A percentile compares a stretch with the other conserved stretches of the same genome.
phyloP scores from a whole-genome alignment of 1,140 invertebrate genomes.

The Drosophila rhopaloa region DNA sequence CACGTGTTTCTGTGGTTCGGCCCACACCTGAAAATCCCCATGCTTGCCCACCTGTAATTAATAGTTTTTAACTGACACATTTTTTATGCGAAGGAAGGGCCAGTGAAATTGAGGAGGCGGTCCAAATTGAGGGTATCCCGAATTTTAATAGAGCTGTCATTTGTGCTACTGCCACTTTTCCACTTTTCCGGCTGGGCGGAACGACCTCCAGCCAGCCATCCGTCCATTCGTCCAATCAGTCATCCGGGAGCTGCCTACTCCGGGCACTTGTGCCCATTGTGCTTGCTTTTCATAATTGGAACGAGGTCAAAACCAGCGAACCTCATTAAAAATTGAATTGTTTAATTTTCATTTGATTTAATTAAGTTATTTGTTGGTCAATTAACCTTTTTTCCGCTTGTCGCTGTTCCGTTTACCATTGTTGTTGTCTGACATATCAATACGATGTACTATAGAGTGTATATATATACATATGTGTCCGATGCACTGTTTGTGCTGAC shows the following conservation, averaged over 20 bases:
- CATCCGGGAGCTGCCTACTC: conserved; percentile 34
- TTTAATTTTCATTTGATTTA: conserved; percentile 82
- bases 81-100: conserved; percentile 2
- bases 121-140: conserved; percentile 44
- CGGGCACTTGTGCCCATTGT: conserved; percentile 38
- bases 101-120: conserved; percentile 9
- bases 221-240: conserved; percentile 32
- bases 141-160: conserved; percentile 38
- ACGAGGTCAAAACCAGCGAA: conserved; percentile 70
- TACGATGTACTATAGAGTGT: conserved; percentile 44
- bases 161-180: conserved; percentile 23
- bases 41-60: conserved; percentile 41
- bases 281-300: conserved; percentile 66
- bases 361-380: conserved; percentile 82
- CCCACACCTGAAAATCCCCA: not conserved
- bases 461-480: conserved; percentile 7
- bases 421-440: conserved; percentile 76
- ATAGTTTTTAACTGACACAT: conserved; percentile 48
- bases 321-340: conserved; percentile 81
- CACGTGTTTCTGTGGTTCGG: conserved; percentile 8
- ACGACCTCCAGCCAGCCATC: conserved; percentile 41
- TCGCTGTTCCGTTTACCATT: conserved; percentile 28
- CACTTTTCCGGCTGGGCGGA: conserved; percentile 39
- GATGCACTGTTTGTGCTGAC: conserved; percentile 66
- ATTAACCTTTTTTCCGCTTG: conserved; percentile 70